These are phyloP conservation scores for Setophaga petechia DNA, from an alignment of 2,113 vertebrate genomes.

Conservation along the genomic window DNA sequence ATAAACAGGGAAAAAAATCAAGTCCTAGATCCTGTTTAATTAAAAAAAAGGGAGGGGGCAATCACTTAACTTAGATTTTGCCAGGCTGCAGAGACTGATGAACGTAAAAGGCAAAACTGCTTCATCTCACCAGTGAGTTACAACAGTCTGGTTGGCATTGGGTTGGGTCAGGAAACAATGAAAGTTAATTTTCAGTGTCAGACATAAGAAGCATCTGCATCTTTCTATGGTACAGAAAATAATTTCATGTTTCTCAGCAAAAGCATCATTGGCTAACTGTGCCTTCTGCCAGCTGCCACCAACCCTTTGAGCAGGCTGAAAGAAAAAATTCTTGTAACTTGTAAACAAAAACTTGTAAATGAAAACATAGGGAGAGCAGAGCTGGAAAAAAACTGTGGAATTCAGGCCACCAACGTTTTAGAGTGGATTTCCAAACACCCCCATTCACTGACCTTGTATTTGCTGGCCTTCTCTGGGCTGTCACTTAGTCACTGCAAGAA, in stretches of 20 bases:
- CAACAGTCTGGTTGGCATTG: background rate
- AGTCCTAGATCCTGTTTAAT: background rate
- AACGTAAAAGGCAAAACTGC: background rate
- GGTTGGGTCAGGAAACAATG: background rate
- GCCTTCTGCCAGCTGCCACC: background rate
- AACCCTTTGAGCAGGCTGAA: background rate
- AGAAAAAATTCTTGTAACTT: background rate
- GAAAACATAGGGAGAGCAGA: background rate
- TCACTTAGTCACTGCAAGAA: background rate
- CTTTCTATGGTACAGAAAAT: background rate
- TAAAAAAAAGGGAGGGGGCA: background rate
- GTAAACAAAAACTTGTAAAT: slow-evolving; percentile 5
- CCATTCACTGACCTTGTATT: background rate
- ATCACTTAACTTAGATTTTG: background rate
- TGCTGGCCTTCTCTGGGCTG: background rate
- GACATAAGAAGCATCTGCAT: background rate
- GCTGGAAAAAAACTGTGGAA: background rate
- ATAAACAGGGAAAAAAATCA: background rate
- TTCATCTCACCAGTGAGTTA: background rate
- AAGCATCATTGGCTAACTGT: background rate
- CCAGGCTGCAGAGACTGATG: background rate
- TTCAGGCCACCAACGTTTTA: background rate
- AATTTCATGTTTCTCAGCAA: background rate
- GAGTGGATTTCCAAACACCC: background rate
- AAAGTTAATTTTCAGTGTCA: background rate